Evolutionary conservation across 2,888 invertebrate genomes (phyloP).

Genomic region (Seladonia tumulorum): DNA sequence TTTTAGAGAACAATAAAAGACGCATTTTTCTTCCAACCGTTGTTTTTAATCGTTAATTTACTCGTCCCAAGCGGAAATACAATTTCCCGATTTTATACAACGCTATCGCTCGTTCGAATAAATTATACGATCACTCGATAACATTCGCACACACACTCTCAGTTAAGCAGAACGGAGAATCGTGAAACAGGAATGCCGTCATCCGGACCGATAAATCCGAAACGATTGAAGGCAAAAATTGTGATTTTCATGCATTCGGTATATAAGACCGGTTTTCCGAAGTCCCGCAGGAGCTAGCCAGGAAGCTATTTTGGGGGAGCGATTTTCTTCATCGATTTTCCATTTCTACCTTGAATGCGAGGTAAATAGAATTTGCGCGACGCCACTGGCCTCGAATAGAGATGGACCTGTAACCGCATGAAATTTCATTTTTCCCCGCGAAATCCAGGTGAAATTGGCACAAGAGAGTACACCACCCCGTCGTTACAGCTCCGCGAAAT

Average conservation of each 20-base stretch:
- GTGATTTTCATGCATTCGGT: constrained; percentile 18
- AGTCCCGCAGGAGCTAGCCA: background rate
- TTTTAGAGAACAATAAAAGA: no score
- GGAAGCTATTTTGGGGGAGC: constrained; percentile 45
- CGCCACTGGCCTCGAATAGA: constrained; percentile 46
- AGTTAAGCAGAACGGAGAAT: background rate
- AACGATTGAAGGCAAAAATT: background rate
- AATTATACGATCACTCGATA: background rate
- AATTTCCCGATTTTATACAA: background rate
- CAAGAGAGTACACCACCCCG: background rate
- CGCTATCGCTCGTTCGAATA: background rate
- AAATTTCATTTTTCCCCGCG: constrained; percentile 52
- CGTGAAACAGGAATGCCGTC: background rate
- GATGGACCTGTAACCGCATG: constrained; percentile 35
- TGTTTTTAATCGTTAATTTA: no score
- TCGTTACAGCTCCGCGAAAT: background rate
- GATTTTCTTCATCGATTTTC: constrained; percentile 47
- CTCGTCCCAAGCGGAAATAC: background rate
- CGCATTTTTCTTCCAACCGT: no score
- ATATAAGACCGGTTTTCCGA: background rate
- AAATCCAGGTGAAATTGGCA: constrained; percentile 24
- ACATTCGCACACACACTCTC: background rate
- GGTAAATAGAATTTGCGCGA: constrained; percentile 56
- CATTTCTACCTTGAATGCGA: constrained; percentile 47
- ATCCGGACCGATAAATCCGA: constrained; percentile 1